phyloP scores from a whole-genome alignment of 2,113 vertebrate genomes.

The Salvelinus alpinus region DNA sequence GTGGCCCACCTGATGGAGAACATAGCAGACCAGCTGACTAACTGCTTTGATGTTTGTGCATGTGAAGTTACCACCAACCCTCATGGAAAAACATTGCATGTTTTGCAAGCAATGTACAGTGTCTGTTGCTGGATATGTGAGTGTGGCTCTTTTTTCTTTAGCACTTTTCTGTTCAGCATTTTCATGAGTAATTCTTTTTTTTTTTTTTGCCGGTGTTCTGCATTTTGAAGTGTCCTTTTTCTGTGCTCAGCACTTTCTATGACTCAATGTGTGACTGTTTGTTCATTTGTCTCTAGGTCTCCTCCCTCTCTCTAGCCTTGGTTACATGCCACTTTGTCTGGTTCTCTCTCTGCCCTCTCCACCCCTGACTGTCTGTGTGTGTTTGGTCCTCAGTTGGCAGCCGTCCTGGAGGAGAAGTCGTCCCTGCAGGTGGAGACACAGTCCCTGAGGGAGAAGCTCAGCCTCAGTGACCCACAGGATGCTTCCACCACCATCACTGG shows the following conservation, averaged over 20 bases:
- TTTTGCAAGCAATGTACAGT: slow-evolving; percentile 4
- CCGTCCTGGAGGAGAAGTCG: slow-evolving; percentile 81
- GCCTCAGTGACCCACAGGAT: slow-evolving; percentile 60
- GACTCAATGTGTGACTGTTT: neutral
- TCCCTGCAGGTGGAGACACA: slow-evolving; percentile 73
- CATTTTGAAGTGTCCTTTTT: neutral
- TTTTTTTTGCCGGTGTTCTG: neutral
- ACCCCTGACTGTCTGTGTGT: neutral
- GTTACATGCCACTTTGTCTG: neutral
- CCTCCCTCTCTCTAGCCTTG: neutral
- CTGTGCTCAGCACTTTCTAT: neutral
- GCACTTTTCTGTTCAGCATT: neutral
- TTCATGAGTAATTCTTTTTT: neutral
- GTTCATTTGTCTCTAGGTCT: neutral
- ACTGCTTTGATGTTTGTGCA: slow-evolving; percentile 37
- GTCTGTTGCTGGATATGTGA: neutral
- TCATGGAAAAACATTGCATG: slow-evolving; percentile 28
- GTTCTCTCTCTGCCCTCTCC: neutral
- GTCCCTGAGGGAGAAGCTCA: slow-evolving; percentile 73
- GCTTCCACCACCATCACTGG: slow-evolving; percentile 73
- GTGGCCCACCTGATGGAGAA: slow-evolving; percentile 35
- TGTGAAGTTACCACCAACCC: slow-evolving; percentile 38
- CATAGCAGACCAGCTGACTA: slow-evolving; percentile 60
- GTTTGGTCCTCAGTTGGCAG: slow-evolving; percentile 67
- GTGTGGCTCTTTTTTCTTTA: neutral